Evolutionary conservation across 2,888 invertebrate genomes (phyloP).

Genomic region (Autographa gamma): DNA sequence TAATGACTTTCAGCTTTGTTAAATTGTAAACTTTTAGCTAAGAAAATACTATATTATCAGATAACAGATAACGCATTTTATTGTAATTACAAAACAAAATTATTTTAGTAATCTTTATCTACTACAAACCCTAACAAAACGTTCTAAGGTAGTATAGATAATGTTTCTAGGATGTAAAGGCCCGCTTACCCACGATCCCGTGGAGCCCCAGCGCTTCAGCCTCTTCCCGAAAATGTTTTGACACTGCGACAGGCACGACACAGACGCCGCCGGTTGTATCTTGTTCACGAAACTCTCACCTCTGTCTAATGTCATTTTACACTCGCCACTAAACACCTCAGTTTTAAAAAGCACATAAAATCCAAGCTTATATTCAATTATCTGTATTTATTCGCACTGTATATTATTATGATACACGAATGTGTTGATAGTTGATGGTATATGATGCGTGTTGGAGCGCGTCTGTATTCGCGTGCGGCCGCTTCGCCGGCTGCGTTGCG

Average conservation of each 20-base stretch:
- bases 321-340: slow-evolving; percentile 61
- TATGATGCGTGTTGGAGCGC: slow-evolving; percentile 17
- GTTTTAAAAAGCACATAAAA: slow-evolving; percentile 32
- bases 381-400: slow-evolving; percentile 40
- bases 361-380: slow-evolving; percentile 15
- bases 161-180: not conserved
- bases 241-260: slow-evolving; percentile 88
- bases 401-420: slow-evolving; percentile 23
- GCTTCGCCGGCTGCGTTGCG: slow-evolving; percentile 70
- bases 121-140: not conserved
- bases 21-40: too few species aligned
- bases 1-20: too few species aligned
- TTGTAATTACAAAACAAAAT: too few species aligned
- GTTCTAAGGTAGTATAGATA: not conserved
- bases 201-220: slow-evolving; percentile 92
- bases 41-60: too few species aligned
- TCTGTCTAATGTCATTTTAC: slow-evolving; percentile 85
- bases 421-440: slow-evolving; percentile 28
- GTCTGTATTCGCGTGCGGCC: slow-evolving; percentile 70
- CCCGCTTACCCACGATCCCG: slow-evolving; percentile 92
- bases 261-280: slow-evolving; percentile 86
- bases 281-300: slow-evolving; percentile 84
- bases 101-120: too few species aligned
- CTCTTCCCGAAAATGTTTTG: slow-evolving; percentile 91
- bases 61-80: too few species aligned